Conservation (phyloP, 2,888 invertebrate genomes). For the Heliconius aoede region DNA sequence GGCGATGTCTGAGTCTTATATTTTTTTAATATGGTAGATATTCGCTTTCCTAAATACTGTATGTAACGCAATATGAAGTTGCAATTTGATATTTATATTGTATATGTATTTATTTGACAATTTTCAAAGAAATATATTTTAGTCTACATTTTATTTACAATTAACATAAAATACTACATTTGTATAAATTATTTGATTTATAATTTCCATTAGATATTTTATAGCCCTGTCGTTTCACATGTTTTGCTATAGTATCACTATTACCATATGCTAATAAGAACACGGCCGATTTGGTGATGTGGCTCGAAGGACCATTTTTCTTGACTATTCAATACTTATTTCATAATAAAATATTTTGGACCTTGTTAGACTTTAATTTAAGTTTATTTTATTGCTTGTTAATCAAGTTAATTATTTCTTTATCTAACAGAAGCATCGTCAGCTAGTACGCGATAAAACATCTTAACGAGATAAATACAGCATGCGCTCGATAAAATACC, state of each 20-base stretch:
- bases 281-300: constrained; percentile 37
- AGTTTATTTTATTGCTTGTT: constrained; percentile 16
- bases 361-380: constrained; percentile 31
- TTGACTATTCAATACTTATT: constrained; percentile 15
- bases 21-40: too few relatives aligned
- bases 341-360: constrained; percentile 28
- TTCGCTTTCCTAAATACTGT: too few relatives aligned
- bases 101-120: too few relatives aligned
- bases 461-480: neutral
- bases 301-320: constrained; percentile 41
- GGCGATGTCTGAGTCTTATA: too few relatives aligned
- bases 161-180: constrained; percentile 3
- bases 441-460: neutral
- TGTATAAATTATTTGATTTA: constrained; percentile 20
- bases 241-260: constrained; percentile 26
- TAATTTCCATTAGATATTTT: constrained; percentile 39
- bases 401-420: constrained; percentile 25
- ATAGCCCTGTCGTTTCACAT: constrained; percentile 27
- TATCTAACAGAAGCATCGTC: neutral
- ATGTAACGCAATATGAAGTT: too few relatives aligned
- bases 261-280: constrained; percentile 42
- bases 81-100: too few relatives aligned
- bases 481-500: neutral
- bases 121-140: too few relatives aligned
- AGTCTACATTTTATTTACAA: neutral